Conservation (phyloP, 2,888 invertebrate genomes). For the Cryptops parisi region DNA sequence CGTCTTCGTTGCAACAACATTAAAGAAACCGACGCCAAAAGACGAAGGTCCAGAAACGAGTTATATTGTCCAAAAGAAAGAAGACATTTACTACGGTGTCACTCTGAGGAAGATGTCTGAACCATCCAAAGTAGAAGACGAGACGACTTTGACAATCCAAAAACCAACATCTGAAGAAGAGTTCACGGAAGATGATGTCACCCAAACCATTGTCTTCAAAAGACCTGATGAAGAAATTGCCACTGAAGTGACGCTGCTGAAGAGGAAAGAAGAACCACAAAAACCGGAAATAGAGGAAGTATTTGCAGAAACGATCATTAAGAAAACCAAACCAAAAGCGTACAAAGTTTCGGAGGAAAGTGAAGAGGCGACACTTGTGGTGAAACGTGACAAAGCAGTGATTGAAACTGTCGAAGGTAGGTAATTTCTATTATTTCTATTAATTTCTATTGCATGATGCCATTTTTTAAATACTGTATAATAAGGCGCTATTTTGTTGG, state of each 20-base stretch:
- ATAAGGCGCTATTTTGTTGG: too few species aligned
- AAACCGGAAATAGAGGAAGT: slow-evolving; percentile 1
- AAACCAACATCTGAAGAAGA: background rate
- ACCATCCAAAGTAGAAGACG: slow-evolving; percentile 4
- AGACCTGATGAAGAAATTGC: slow-evolving; percentile 3
- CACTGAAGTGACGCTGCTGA: slow-evolving; percentile 16
- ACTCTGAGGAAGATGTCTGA: slow-evolving; percentile 15
- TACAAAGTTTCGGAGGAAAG: background rate
- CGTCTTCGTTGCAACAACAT: slow-evolving; percentile 19
- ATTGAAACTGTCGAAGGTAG: too few species aligned
- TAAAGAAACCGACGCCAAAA: slow-evolving; percentile 25
- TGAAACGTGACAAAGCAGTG: background rate
- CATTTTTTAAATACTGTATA: too few species aligned
- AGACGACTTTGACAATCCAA: background rate
- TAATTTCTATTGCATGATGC: too few species aligned
- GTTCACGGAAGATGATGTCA: background rate
- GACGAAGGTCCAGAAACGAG: slow-evolving; percentile 19
- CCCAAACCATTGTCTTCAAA: background rate
- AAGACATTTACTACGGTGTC: slow-evolving; percentile 19
- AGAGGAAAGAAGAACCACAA: background rate
- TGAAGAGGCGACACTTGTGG: slow-evolving; percentile 4
- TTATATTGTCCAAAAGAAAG: slow-evolving; percentile 25
- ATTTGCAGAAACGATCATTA: slow-evolving; percentile 13
- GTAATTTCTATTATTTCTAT: too few species aligned
- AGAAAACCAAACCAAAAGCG: slow-evolving; percentile 11